Evolutionary conservation across 2,888 invertebrate species (phyloP).

Genomic region (Cataglyphis rosenhaueri): DNA sequence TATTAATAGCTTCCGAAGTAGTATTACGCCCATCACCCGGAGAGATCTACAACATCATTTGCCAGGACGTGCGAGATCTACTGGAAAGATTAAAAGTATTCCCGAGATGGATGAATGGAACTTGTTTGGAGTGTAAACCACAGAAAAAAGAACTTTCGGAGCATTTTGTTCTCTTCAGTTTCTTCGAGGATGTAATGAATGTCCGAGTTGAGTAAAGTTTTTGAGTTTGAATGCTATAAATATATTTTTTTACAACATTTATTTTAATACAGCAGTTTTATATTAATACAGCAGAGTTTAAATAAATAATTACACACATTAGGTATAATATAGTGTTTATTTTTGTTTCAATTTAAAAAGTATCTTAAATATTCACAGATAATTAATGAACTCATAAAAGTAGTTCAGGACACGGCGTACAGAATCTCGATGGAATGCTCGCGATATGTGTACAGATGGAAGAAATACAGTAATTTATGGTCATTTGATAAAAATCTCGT

Average conservation of each 20-base stretch:
- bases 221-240: background rate
- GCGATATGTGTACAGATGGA: constrained; percentile 90
- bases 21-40: constrained; percentile 91
- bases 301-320: background rate
- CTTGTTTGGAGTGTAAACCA: constrained; percentile 91
- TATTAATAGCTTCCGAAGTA: constrained; percentile 91
- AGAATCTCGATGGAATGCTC: constrained; percentile 89
- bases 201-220: constrained; percentile 86
- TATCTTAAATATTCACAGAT: constrained; percentile 83
- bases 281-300: background rate
- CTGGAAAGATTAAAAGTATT: constrained; percentile 92
- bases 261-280: background rate
- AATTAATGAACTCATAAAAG: constrained; percentile 89
- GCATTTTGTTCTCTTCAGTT: constrained; percentile 90
- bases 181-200: constrained; percentile 90
- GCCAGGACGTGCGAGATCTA: constrained; percentile 91
- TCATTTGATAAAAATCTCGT: constrained; percentile 90
- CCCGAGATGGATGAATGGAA: constrained; percentile 94
- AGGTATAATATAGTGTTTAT: background rate
- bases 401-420: constrained; percentile 90
- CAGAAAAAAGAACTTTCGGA: constrained; percentile 88
- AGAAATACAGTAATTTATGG: constrained; percentile 92
- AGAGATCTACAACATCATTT: constrained; percentile 92
- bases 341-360: constrained; percentile 2
- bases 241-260: too few species aligned